phyloP scores from a whole-genome alignment of 2,113 vertebrate species.

The Grantiella picta region DNA sequence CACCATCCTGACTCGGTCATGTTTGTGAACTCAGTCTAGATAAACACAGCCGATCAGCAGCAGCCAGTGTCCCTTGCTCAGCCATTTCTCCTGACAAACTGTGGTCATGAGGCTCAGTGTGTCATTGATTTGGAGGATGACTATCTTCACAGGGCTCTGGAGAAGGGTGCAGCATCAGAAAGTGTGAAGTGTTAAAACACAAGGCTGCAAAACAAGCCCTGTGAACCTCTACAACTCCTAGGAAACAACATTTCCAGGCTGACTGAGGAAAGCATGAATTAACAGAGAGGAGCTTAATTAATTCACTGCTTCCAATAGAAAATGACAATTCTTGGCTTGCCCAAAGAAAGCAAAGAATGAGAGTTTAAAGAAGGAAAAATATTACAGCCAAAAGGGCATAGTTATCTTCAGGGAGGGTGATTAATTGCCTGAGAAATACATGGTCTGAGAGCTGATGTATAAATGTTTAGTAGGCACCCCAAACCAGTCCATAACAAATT shows the following conservation, averaged over 20 bases:
- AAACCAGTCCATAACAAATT: neutral
- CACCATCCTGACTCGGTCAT: neutral
- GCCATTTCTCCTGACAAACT: neutral
- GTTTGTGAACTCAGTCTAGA: conserved; percentile 21
- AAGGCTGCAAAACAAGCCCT: neutral
- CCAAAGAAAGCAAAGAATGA: neutral
- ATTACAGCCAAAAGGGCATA: neutral
- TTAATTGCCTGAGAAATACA: neutral
- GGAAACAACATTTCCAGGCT: neutral
- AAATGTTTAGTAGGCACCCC: neutral
- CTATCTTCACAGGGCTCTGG: neutral
- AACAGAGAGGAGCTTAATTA: neutral
- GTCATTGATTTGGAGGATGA: neutral
- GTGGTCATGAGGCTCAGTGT: no score
- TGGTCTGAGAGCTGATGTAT: neutral
- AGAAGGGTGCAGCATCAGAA: neutral
- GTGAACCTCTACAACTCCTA: neutral
- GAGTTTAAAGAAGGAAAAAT: conserved; percentile 12
- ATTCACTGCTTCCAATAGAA: neutral
- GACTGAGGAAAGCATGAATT: neutral
- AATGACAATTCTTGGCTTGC: neutral
- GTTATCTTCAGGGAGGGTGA: neutral
- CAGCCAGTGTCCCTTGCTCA: neutral
- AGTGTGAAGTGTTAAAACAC: neutral
- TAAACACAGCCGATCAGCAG: conserved; percentile 47